Evolutionary conservation across 2,888 invertebrate genomes (phyloP), one percentile per base, ranked within the genome.

Genomic region (Acrobasis repandana): DNA sequence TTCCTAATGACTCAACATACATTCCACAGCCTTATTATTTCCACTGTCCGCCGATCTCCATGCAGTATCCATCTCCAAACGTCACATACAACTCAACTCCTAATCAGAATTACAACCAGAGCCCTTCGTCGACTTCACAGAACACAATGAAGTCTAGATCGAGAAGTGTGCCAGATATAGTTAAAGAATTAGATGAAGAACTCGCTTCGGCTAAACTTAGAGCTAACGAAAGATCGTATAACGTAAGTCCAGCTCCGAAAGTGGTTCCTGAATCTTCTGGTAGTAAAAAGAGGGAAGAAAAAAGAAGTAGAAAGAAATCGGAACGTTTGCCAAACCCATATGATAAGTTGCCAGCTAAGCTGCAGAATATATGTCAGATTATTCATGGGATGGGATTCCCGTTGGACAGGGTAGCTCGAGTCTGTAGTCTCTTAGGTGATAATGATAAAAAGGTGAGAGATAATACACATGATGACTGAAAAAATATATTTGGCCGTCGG

Each of bases 381-480:
- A 95, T 98, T 63, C 95, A 95, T 75, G 94, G 95, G 64, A 98
- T 98, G 98, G 98, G 98, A 1, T 98, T 98, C 80, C 95, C 97
- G 0, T 80, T 96, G 58, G 94, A 95, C 62, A 94, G 97, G 82
- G 97, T 97, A 16, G 95, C 96, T 6, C 94, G 97, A 72, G 96
- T 96, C n/a, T 96, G 96, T 70, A 94, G 95, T 70, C 91, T 95
- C 57, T 91, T 97, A 67, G 97, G 97, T 62, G 87, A 93, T 93
- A 80, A 97, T 91, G 96, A 97, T 86, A 97, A 97, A 86, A 97
- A 96, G 94, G 97, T 96, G 83, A 85, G 80, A 61, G 52, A 52
- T 11, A 3, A 3, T n/a, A n/a, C n/a, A n/a, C n/a, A n/a, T n/a
- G n/a, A n/a, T n/a, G n/a, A n/a, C n/a, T n/a, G n/a, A n/a, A n/a